A percentile compares a stretch with the other conserved stretches of the same genome.
Conservation (phyloP, 2,888 invertebrate species). For the Pemphredon lugubris region DNA sequence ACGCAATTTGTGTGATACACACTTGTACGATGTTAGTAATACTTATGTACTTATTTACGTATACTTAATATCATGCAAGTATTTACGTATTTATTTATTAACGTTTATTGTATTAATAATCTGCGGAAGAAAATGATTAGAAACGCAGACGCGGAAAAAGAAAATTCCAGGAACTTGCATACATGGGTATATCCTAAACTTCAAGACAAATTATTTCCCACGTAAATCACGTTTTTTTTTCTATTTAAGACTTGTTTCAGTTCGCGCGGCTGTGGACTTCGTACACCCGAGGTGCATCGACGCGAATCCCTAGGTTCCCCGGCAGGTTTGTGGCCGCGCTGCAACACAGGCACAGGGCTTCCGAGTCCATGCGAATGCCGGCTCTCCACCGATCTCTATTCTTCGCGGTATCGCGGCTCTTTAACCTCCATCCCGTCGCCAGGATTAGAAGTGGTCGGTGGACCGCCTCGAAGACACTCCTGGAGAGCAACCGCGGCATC, state of each 20-base stretch:
- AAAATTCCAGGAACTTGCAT: no score
- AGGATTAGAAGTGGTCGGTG: slow-evolving; percentile 73
- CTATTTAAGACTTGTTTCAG: slow-evolving; percentile 74
- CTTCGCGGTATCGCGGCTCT: slow-evolving; percentile 78
- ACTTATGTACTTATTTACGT: no score
- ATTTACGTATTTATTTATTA: no score
- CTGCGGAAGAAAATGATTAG: no score
- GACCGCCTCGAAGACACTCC: slow-evolving; percentile 77
- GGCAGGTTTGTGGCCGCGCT: slow-evolving; percentile 73
- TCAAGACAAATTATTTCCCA: no score
- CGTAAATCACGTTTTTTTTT: no score
- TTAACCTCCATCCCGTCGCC: slow-evolving; percentile 79
- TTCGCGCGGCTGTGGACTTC: slow-evolving; percentile 72
- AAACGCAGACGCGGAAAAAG: no score
- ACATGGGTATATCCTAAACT: no score
- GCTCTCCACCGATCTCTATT: slow-evolving; percentile 75
- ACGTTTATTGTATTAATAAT: no score
- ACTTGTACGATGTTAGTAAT: no score
- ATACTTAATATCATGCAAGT: no score
- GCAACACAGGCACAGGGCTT: slow-evolving; percentile 70
- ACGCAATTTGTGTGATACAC: no score
- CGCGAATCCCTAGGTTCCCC: slow-evolving; percentile 77
- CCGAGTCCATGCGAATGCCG: slow-evolving; percentile 79
- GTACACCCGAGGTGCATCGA: slow-evolving; percentile 77
- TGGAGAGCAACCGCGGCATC: slow-evolving; percentile 78